Conservation (phyloP, 2,888 invertebrate genomes). For the Chalcis sispes region DNA sequence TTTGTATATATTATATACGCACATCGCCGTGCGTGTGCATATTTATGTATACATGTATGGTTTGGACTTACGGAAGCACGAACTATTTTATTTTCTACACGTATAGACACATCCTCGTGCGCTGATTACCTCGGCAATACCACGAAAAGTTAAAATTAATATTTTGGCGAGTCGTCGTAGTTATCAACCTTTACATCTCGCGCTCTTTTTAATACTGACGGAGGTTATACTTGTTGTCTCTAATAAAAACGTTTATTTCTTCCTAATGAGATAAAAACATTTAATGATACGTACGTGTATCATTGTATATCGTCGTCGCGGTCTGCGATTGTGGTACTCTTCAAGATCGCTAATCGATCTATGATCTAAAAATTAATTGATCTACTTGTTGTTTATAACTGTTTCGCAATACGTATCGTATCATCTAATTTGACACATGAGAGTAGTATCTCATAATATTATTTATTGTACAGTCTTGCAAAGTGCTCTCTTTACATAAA, state of each 20-base stretch:
- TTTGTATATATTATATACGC: conserved; percentile 27
- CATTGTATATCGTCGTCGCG: conserved; percentile 23
- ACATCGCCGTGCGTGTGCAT: conserved; percentile 60
- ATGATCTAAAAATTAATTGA: conserved; percentile 28
- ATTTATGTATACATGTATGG: conserved; percentile 51
- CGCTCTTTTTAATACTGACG: conserved; percentile 23
- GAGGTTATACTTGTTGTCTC: conserved; percentile 9
- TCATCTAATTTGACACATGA: conserved; percentile 47
- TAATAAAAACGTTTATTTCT: conserved; percentile 29
- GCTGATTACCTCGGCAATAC: too few species aligned
- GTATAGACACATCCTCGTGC: conserved; percentile 25
- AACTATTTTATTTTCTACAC: conserved; percentile 62
- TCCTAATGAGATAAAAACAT: conserved; percentile 22
- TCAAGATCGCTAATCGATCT: conserved; percentile 20
- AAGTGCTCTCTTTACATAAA: conserved; percentile 42
- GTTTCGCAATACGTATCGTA: conserved; percentile 41
- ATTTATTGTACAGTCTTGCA: conserved; percentile 52
- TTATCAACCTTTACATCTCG: not conserved
- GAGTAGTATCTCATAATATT: conserved; percentile 29
- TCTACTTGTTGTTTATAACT: not conserved
- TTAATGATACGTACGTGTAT: conserved; percentile 32
- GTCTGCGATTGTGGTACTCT: conserved; percentile 14
- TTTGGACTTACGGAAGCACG: conserved; percentile 66
- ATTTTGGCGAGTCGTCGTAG: conserved; percentile 1
- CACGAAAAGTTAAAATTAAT: conserved; percentile 5